Conservation (phyloP, 2,888 invertebrate species). For the Malthinus seriepunctatus region DNA sequence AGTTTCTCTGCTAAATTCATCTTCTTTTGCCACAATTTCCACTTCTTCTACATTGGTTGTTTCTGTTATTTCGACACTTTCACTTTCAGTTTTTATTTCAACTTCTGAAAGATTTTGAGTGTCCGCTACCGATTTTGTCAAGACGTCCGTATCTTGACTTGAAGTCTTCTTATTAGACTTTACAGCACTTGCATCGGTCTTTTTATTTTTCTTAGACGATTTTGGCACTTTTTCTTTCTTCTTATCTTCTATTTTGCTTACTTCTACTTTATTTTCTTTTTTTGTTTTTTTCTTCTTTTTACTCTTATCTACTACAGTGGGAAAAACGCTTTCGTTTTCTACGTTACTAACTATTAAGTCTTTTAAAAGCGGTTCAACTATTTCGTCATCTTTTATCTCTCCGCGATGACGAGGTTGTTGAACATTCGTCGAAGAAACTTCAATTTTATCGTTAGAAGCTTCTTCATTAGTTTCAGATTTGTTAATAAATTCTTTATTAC, state of each 20-base stretch:
- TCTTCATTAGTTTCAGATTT: conserved; percentile 42
- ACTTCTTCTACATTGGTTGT: background rate
- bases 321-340: conserved; percentile 40
- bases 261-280: conserved; percentile 37
- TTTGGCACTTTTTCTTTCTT: conserved; percentile 48
- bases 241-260: conserved; percentile 56
- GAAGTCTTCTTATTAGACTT: background rate
- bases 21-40: background rate
- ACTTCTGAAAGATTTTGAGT: no score
- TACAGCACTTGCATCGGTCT: background rate
- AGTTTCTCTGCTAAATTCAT: background rate
- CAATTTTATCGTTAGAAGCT: conserved; percentile 44
- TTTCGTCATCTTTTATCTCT: conserved; percentile 45
- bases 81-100: background rate
- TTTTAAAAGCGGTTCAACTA: conserved; percentile 34
- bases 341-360: conserved; percentile 43
- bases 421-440: conserved; percentile 36
- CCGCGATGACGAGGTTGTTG: conserved; percentile 43
- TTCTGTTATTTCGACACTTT: background rate
- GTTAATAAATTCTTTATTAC: conserved; percentile 39
- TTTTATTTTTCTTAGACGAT: conserved; percentile 18
- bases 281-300: conserved; percentile 41
- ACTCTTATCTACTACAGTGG: conserved; percentile 42
- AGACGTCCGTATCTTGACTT: conserved; percentile 13
- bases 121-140: conserved; percentile 28